These are phyloP conservation scores for Aphelenchoides bicaudatus DNA, from an alignment of 2,888 invertebrate species.

Conservation along the genomic window DNA sequence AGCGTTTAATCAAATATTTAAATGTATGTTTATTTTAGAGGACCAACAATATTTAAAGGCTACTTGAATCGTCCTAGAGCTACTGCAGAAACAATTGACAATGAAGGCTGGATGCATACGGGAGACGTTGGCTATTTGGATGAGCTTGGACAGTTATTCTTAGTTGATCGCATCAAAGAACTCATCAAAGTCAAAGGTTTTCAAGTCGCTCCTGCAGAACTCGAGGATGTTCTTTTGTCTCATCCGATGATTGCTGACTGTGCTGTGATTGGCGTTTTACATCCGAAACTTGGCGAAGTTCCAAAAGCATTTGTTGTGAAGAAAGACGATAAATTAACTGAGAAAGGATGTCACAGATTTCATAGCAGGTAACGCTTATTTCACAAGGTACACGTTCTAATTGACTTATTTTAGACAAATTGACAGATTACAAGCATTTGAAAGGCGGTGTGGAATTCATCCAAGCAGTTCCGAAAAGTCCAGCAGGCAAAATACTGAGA, in stretches of 20 bases:
- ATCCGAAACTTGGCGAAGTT: slow-evolving; percentile 63
- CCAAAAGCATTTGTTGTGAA: slow-evolving; percentile 54
- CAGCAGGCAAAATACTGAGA: slow-evolving; percentile 23
- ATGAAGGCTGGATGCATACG: slow-evolving; percentile 35
- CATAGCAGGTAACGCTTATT: slow-evolving; percentile 12
- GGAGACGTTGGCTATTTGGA: slow-evolving; percentile 52
- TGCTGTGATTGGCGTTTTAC: slow-evolving; percentile 74
- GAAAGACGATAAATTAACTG: slow-evolving; percentile 1
- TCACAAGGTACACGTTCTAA: neutral
- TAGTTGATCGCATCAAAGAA: slow-evolving; percentile 56
- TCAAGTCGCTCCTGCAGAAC: slow-evolving; percentile 78
- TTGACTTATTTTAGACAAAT: neutral
- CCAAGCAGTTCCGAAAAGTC: slow-evolving; percentile 17
- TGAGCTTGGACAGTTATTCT: slow-evolving; percentile 40
- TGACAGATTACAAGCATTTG: slow-evolving; percentile 23
- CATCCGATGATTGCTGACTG: slow-evolving; percentile 72
- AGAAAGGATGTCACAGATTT: slow-evolving; percentile 20
- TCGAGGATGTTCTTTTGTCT: slow-evolving; percentile 73
- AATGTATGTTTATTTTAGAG: neutral
- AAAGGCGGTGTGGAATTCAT: slow-evolving; percentile 20
- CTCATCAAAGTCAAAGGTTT: slow-evolving; percentile 54
- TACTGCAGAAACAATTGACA: slow-evolving; percentile 39
- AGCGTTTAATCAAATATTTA: slow-evolving; percentile 18
- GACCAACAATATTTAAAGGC: slow-evolving; percentile 66
- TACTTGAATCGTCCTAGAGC: slow-evolving; percentile 68